Evolutionary conservation across 2,113 vertebrate species (phyloP).

Genomic region (Uria lomvia): DNA sequence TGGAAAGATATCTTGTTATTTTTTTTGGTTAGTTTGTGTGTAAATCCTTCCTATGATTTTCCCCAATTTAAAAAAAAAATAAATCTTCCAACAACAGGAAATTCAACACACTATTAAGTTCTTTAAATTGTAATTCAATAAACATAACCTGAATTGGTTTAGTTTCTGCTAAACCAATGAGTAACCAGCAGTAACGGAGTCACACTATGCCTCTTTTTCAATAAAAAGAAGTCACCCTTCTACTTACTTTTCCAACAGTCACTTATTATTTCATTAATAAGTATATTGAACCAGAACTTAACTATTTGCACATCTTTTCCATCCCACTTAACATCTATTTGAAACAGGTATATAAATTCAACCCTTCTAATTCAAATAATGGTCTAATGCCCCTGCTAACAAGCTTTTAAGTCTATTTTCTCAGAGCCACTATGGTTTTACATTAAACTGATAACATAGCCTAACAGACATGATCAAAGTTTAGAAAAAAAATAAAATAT

Average conservation of each 20-base stretch:
- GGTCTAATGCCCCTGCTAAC: background rate
- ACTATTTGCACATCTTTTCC: background rate
- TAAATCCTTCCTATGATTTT: background rate
- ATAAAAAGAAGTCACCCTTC: background rate
- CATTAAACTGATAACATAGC: background rate
- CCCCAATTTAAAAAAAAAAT: background rate
- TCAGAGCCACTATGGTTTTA: background rate
- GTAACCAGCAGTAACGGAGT: background rate
- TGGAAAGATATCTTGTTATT: background rate
- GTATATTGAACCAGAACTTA: background rate
- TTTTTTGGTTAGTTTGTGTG: background rate
- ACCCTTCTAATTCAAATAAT: background rate
- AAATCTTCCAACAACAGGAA: background rate
- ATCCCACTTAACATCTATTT: background rate
- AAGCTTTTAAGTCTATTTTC: background rate
- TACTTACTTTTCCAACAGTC: background rate
- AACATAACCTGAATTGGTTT: background rate
- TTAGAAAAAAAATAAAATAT: background rate
- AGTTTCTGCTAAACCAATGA: background rate
- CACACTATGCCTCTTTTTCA: background rate
- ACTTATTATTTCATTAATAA: background rate
- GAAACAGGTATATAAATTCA: background rate
- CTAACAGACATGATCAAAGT: background rate
- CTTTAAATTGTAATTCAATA: background rate
- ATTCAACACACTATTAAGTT: background rate